phyloP scores from a whole-genome alignment of 2,113 vertebrate species.

The Rallus limicola region DNA sequence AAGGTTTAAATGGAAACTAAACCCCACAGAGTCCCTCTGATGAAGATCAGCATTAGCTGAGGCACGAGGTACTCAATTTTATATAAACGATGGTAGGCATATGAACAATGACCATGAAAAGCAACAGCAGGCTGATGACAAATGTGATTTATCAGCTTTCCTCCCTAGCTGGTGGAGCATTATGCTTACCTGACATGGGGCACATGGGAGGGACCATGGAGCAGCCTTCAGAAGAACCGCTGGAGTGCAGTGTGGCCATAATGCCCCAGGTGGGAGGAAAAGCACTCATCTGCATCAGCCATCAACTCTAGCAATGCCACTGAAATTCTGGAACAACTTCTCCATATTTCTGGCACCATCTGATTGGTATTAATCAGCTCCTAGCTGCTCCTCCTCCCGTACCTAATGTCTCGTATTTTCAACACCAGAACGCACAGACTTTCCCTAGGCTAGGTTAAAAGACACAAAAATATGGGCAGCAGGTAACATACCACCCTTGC shows the following conservation, averaged over 20 bases:
- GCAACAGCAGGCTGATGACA: background rate
- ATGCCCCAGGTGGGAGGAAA: background rate
- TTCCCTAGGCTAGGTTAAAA: background rate
- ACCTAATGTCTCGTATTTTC: background rate
- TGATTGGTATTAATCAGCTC: background rate
- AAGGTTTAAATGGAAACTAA: background rate
- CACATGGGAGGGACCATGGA: fast-evolving
- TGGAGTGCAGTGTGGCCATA: background rate
- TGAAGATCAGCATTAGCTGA: background rate
- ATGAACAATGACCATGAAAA: background rate
- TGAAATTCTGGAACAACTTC: background rate
- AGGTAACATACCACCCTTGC: background rate
- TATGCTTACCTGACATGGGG: background rate
- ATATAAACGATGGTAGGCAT: background rate
- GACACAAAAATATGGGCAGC: background rate
- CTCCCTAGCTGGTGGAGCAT: background rate
- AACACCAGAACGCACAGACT: background rate
- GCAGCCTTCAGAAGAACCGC: background rate
- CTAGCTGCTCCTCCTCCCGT: background rate
- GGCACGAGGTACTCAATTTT: background rate
- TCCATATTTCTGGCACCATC: background rate
- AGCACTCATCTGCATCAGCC: background rate
- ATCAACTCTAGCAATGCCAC: background rate
- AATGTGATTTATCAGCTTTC: background rate
- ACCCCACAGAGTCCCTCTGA: background rate